Evolutionary conservation across 2,888 invertebrate genomes (phyloP).

Genomic region (Apodemia duryi): DNA sequence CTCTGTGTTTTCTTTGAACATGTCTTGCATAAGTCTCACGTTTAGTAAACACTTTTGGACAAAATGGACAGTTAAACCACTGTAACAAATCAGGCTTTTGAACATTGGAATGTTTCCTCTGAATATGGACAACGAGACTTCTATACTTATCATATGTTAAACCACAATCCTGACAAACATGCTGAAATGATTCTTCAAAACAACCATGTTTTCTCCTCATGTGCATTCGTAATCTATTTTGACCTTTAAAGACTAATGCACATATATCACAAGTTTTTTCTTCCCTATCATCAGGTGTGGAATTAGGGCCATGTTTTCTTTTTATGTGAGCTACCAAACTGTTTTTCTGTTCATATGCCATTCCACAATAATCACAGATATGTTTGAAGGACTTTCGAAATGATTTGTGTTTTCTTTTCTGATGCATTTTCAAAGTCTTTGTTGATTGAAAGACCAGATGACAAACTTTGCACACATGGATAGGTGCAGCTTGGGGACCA

Average conservation of each 20-base stretch:
- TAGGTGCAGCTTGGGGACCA: constrained; percentile 22
- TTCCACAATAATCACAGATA: constrained; percentile 60
- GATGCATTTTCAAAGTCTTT: constrained; percentile 59
- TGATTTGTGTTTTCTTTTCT: constrained; percentile 58
- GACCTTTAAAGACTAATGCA: constrained; percentile 65
- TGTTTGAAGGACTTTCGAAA: constrained; percentile 55
- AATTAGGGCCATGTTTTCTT: constrained; percentile 59
- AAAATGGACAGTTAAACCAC: constrained; percentile 63
- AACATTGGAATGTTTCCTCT: constrained; percentile 53
- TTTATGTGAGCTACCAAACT: constrained; percentile 63
- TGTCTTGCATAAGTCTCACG: constrained; percentile 66
- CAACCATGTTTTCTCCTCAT: constrained; percentile 65
- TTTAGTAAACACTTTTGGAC: constrained; percentile 57
- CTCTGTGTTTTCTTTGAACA: constrained; percentile 61
- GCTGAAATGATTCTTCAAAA: constrained; percentile 58
- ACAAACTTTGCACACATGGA: constrained; percentile 59
- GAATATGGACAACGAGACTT: constrained; percentile 60
- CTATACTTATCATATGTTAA: constrained; percentile 64
- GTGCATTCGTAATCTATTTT: constrained; percentile 58
- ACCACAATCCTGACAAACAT: constrained; percentile 58
- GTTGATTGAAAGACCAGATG: constrained; percentile 61
- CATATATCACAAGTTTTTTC: constrained; percentile 65
- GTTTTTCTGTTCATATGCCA: constrained; percentile 64
- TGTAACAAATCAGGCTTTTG: constrained; percentile 45
- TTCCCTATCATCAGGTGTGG: constrained; percentile 48